These are phyloP conservation scores for Allolobophora icterica DNA, from an alignment of 2,888 invertebrate species.

Conservation along the genomic window DNA sequence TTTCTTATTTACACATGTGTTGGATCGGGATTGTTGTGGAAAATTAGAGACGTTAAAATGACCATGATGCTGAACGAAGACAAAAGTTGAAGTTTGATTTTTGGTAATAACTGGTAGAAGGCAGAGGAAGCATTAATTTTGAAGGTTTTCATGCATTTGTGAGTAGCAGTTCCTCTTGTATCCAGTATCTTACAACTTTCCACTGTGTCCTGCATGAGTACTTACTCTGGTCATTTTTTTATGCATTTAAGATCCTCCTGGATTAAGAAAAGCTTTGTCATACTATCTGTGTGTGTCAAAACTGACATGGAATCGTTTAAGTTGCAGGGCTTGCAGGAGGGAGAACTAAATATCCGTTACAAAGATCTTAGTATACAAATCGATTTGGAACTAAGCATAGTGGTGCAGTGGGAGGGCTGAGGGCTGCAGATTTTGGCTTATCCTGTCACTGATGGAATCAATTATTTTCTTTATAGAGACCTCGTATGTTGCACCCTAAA, in stretches of 20 bases:
- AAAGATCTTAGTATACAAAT: constrained; percentile 14
- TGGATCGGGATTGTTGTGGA: too few relatives aligned
- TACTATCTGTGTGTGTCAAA: not conserved
- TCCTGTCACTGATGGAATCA: not conserved
- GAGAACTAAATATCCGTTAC: not conserved
- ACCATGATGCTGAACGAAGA: too few relatives aligned
- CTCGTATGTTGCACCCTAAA: not conserved
- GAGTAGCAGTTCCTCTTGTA: too few relatives aligned
- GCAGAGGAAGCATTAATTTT: too few relatives aligned
- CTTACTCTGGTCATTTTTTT: not conserved
- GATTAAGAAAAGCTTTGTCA: not conserved
- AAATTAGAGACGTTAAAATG: too few relatives aligned
- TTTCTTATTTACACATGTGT: too few relatives aligned
- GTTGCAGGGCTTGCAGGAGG: not conserved
- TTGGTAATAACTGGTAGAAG: too few relatives aligned
- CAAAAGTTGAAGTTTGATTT: too few relatives aligned
- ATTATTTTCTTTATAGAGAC: not conserved
- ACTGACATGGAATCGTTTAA: not conserved
- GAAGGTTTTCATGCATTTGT: too few relatives aligned
- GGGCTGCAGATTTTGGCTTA: not conserved
- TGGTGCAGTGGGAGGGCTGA: not conserved
- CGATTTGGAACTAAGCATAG: not conserved
- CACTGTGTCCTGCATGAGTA: not conserved
- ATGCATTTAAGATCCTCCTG: not conserved
- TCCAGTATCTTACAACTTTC: not conserved